Evolutionary conservation across 1,140 invertebrate species (phyloP), one percentile per base, ranked within the genome.

Genomic region (Fopius arisanus): DNA sequence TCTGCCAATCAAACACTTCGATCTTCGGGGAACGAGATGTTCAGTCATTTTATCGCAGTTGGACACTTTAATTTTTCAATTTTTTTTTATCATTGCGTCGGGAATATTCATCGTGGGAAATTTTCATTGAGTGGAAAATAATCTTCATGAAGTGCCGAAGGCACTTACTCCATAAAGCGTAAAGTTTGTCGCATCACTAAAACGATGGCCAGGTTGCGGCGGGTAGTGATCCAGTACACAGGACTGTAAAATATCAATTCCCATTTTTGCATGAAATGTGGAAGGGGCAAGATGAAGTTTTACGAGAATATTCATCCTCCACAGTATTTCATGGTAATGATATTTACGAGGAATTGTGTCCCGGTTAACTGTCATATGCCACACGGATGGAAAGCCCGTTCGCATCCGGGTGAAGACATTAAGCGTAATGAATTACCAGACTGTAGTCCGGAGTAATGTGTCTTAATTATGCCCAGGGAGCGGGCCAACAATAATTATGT

Each of bases 351-450:
- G 79, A 80, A 63, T 12, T 21, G 82, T 82, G 81, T 76, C 76
- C 69, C 78, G 28, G 19, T 66, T 0, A 78, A 82, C 83, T 86
- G 85, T 86, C 85, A 87, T 81, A 59, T 26, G 43, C 12, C 19
- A 59, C 81, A 79, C 76, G 78, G 83, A 83, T 84, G 83, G 83
- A 84, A 84, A 51, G n/a, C 43, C 79, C 69, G 48, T 43, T 16
- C 19, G 54, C 26, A 59, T 37, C 40, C 23, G 77, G 79, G 80
- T 81, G 81, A 83, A 85, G 84, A 85, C 84, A 87, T 86, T 87
- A 87, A 86, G 82, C 83, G 80, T 87, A 86, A 87, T 86, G 83
- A 86, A 87, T 87, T 85, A 85, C 81, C 79, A 80, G 81, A 80
- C 79, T 78, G 48, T 41, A 54, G 78, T 79, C 79, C 2, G 81